Evolutionary conservation across 2,797 vertebrate genomes (phyloP).

Genomic region (Brachyalestes nurse): DNA sequence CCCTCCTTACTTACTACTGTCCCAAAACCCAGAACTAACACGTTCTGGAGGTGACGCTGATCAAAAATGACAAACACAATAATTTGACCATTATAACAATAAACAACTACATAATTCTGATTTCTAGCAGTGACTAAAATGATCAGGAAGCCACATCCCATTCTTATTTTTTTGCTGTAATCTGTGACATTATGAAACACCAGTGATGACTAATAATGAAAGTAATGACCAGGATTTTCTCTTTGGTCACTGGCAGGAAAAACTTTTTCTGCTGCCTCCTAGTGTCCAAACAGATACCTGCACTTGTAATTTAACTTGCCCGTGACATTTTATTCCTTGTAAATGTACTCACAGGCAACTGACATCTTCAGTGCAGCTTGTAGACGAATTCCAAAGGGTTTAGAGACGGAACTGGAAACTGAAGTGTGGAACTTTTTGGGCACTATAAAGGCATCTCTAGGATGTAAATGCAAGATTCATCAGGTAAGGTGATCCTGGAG

Average conservation of each 20-base stretch:
- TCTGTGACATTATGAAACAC: conserved; percentile 9
- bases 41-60: neutral
- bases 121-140: neutral
- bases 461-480: conserved; percentile 32
- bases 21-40: neutral
- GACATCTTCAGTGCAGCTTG: conserved; percentile 52
- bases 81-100: neutral
- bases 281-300: conserved; percentile 19
- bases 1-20: too few species aligned
- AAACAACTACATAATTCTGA: neutral
- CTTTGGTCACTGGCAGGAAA: neutral
- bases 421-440: conserved; percentile 25
- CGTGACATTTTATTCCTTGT: neutral
- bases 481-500: conserved; percentile 42
- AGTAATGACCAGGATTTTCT: neutral
- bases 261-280: conserved; percentile 33
- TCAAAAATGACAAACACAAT: neutral
- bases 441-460: conserved; percentile 42
- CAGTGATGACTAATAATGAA: neutral
- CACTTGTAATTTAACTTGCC: neutral
- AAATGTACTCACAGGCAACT: conserved; percentile 33
- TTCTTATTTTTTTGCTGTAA: neutral
- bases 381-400: neutral
- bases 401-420: neutral
- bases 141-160: neutral